Evolutionary conservation across 2,888 invertebrate genomes (phyloP), one percentile per base, ranked within the genome.

Genomic region (Gasteruption jaculator): DNA sequence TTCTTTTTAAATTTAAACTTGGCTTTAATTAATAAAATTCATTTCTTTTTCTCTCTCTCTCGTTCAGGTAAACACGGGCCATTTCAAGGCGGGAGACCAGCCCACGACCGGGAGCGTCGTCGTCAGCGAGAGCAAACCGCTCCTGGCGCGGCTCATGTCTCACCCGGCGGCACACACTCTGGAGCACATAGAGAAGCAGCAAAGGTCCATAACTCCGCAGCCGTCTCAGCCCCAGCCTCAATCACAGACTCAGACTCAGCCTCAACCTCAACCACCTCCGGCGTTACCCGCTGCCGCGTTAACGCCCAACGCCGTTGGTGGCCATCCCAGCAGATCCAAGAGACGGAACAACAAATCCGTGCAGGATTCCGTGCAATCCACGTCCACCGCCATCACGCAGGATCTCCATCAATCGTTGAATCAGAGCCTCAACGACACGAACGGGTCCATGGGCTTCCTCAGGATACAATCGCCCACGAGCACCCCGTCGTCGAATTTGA

Each of bases 101-200:
- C 63, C 66, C 15, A 57, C 61, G 20, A 40, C 61, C 2, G 61
- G 63, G n/a, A 60, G 52, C 41, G 73, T 73, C 2, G 71, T 76
- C 2, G 44, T 43, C 15, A 54, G 45, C 2, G 83, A 85, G 50
- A 78, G 78, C 1, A 79, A 82, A 26, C 74, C 81, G 32, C 66
- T 85, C 10, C 74, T 91, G 22, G 86, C 87, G 61, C 79, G 87
- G 49, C 75, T 91, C 20, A 85, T 91, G 81, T 88, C 89, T 24
- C 83, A 86, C 62, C 88, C 90, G 1, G 89, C 68, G 5, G 70
- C 86, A 10, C 85, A 87, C 63, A 83, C 82, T 40, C 82, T 89
- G 1, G 91, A 91, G 65, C 91, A 92, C 63, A 85, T 93, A 61
- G 93, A 93, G 63, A 89, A 89, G 59, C 85, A 85, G 56, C 90